Percentiles rank a stretch among this genome's conserved stretches.
Conservation (phyloP, 1,140 invertebrate genomes). For the Temnothorax curvispinosus region DNA sequence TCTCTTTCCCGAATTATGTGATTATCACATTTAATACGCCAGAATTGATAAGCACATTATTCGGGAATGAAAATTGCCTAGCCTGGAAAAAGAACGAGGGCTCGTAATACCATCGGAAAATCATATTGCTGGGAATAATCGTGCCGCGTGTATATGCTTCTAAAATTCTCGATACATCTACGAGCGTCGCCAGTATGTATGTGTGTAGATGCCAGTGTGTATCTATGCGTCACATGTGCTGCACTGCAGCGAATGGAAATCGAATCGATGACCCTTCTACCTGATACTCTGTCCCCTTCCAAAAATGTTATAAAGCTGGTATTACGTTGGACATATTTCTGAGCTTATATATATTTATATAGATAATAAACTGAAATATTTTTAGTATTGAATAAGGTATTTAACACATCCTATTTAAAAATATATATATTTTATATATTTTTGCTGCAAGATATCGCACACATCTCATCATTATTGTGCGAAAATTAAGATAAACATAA, state of each 20-base stretch:
- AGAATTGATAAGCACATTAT: not conserved
- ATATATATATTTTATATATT: not conserved
- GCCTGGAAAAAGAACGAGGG: not conserved
- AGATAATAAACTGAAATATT: not conserved
- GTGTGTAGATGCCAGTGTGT: not conserved
- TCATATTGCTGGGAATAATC: not conserved
- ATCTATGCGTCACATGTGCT: conserved; percentile 8
- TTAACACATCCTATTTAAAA: not conserved
- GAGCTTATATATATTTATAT: not conserved
- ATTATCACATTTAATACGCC: not conserved
- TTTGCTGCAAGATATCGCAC: not conserved
- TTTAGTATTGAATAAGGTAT: not conserved
- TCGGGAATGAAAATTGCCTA: conserved; percentile 59
- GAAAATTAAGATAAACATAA: not conserved
- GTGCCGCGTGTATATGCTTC: not conserved
- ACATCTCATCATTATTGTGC: not conserved
- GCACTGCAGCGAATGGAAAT: conserved; percentile 55
- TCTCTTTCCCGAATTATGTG: not conserved
- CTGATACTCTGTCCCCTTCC: not conserved
- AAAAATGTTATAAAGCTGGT: conserved; percentile 10
- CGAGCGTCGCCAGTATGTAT: not conserved
- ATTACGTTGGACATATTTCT: not conserved
- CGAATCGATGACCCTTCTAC: conserved; percentile 35
- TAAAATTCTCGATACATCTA: conserved; percentile 32
- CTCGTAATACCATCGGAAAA: conserved; percentile 14